A percentile compares a stretch with the other conserved stretches of the same genome.
Conservation (phyloP, 2,797 vertebrate genomes). For the Galago senegalensis region DNA sequence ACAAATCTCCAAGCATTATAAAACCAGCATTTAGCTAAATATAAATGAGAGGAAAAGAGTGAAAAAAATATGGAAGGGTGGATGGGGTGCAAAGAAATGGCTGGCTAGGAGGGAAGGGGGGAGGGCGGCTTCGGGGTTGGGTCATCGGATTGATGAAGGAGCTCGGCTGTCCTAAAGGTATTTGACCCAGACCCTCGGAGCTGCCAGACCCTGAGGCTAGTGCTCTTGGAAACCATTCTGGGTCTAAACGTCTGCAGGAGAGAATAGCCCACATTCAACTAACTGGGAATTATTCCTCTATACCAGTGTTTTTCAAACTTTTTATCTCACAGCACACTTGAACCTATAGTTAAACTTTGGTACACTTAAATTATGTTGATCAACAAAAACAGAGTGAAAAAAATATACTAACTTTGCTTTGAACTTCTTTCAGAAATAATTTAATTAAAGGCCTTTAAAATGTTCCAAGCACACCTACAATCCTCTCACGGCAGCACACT, state of each 20-base stretch:
- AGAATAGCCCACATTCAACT: background rate
- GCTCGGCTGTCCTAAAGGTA: background rate
- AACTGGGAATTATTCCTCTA: no score
- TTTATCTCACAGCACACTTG: no score
- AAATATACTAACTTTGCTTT: no score
- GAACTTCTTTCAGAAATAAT: no score
- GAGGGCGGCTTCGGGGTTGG: background rate
- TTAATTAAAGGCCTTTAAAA: no score
- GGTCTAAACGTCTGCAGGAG: background rate
- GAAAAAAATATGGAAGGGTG: background rate
- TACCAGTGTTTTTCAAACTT: no score
- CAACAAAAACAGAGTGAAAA: no score
- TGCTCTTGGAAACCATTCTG: background rate
- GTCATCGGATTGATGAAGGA: fast-evolving
- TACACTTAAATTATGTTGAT: no score
- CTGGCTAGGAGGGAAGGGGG: fast-evolving
- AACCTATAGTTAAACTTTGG: no score
- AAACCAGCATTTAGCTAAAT: background rate
- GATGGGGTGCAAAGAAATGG: background rate
- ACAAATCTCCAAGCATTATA: background rate
- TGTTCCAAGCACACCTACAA: no score
- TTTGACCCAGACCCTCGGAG: background rate
- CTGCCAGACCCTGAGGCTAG: no score
- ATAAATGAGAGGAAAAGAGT: background rate
- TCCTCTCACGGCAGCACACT: no score